Evolutionary conservation across 2,113 vertebrate species (phyloP), one percentile per base, ranked within the genome.

Genomic region (Genyomyrus donnyi): DNA sequence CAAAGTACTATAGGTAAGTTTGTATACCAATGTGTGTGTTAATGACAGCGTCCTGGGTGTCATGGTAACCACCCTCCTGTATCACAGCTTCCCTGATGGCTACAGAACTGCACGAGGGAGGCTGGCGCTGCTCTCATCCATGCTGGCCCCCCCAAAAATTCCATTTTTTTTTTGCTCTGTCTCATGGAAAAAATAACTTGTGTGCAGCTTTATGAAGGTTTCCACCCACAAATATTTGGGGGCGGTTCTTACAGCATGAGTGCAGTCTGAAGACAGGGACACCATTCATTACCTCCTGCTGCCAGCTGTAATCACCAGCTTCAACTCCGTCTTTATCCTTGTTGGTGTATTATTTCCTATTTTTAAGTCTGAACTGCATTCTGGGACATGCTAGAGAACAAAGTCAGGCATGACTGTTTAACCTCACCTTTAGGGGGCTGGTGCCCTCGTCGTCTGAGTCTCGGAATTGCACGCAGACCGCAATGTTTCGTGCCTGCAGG

Each of bases 401-500:
- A 42, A 52, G 56, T 3, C 48, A 46, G 74, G 80, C 19, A 9
- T 45, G 17, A n/a, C 17, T 5, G 10, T 74, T 74, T 52, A 84
- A 74, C n/a, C 88, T 90, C 91, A 99, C 98, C 97, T 98, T 97
- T 77, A 99, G 89, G 0, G 96, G 93, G 6, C 88, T 90, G 0
- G 96, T 93, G 3, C 97, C 96, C 31, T 97, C 97, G 85, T 99
- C 98, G 90, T 99, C 98, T 0, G 97, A 98, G 91, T 99, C 98
- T 92, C 95, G 95, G 94, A 99, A 98, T 94, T 99, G 98, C 85
- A 99, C 93, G 88, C 95, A 97, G 89, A 99, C 95, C 0, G 97
- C 98, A 52, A 99, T 97, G 94, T 99, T 99, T 93, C 98, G 97
- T 0, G 98, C 98, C 98, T 99, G 93, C 83, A 27, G 83, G 15